Evolutionary conservation across 2,797 vertebrate species (phyloP).

Genomic region (Arnoldichthys spilopterus): DNA sequence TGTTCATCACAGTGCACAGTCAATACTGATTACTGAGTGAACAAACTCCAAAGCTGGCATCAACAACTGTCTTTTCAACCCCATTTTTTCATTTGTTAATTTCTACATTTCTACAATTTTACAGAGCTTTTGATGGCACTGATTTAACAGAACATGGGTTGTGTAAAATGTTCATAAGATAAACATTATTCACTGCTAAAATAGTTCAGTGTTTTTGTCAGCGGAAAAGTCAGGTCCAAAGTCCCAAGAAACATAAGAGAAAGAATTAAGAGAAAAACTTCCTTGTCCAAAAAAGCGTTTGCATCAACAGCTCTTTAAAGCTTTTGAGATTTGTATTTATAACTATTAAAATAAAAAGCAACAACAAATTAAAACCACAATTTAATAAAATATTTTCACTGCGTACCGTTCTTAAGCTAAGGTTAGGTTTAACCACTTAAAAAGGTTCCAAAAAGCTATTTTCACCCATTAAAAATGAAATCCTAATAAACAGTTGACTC

Average conservation of each 20-base stretch:
- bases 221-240: background rate
- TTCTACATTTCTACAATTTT: no score
- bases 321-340: background rate
- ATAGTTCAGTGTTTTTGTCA: background rate
- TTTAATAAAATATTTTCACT: background rate
- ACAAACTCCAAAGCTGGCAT: background rate
- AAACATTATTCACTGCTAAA: background rate
- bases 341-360: background rate
- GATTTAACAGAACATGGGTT: background rate
- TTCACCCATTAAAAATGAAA: background rate
- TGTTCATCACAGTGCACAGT: constrained; percentile 23
- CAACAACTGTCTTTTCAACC: background rate
- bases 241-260: background rate
- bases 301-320: background rate
- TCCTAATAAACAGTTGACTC: background rate
- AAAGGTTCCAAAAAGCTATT: background rate
- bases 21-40: background rate
- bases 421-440: background rate
- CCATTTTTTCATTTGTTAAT: background rate
- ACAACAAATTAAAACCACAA: background rate
- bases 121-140: background rate
- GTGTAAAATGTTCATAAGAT: background rate
- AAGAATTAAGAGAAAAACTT: background rate
- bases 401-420: background rate
- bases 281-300: background rate